These are phyloP conservation scores for Hozukius guyotensis DNA, from an alignment of 2,797 vertebrate genomes.

Conservation along the genomic window DNA sequence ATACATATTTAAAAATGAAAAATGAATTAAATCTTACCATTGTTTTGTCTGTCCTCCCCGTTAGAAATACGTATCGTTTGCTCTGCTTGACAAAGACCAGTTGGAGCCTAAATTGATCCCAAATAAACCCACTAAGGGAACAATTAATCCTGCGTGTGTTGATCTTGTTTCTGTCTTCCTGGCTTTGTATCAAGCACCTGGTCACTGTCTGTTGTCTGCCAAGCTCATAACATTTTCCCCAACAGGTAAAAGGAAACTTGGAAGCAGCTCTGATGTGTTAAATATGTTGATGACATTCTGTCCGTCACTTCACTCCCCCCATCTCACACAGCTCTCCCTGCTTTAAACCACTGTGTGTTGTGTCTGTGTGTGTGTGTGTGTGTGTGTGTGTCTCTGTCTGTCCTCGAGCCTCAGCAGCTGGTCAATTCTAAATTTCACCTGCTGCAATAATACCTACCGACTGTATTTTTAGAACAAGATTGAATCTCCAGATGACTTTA, in stretches of 20 bases:
- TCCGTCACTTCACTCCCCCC: constrained; percentile 36
- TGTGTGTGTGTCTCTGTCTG: neutral
- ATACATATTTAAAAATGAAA: neutral
- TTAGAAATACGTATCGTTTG: neutral
- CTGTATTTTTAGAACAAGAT: constrained; percentile 20
- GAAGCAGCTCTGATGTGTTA: constrained; percentile 48
- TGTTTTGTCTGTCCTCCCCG: neutral
- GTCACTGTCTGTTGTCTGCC: constrained; percentile 34
- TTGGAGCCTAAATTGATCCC: neutral
- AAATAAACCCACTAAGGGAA: constrained; percentile 14
- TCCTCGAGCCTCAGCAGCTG: constrained; percentile 32
- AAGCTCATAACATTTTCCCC: constrained; percentile 52
- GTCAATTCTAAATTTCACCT: constrained; percentile 24
- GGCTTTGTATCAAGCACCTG: constrained; percentile 25
- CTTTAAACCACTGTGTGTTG: constrained; percentile 42
- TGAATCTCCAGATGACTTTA: constrained; percentile 22
- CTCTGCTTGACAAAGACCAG: constrained; percentile 15
- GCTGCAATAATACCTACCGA: neutral
- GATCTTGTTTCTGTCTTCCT: constrained; percentile 24
- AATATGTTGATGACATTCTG: constrained; percentile 40
- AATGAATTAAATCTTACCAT: neutral
- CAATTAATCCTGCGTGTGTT: constrained; percentile 29
- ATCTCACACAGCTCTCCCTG: constrained; percentile 43
- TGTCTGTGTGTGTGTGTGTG: neutral
- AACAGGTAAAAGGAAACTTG: constrained; percentile 69